phyloP scores from a whole-genome alignment of 2,113 vertebrate species.

The Alaudala cheleensis region DNA sequence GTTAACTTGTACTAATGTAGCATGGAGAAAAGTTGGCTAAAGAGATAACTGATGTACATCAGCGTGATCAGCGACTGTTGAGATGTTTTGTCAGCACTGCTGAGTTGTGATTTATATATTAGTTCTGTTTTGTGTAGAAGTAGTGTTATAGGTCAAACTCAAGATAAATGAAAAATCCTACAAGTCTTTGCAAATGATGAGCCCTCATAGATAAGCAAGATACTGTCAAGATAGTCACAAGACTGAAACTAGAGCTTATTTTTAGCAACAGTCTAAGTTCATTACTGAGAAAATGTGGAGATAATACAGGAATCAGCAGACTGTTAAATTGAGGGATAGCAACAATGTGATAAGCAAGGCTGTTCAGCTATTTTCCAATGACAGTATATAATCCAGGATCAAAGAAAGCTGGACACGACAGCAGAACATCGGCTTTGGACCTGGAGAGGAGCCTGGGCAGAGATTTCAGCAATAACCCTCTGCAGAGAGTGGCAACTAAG shows the following conservation, averaged over 20 bases:
- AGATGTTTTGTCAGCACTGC: not conserved
- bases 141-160: not conserved
- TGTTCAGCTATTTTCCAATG: not conserved
- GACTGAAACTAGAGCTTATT: not conserved
- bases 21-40: not conserved
- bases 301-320: not conserved
- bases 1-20: not conserved
- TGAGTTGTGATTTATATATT: not conserved
- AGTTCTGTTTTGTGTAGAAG: not conserved
- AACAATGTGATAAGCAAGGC: not conserved
- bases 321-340: not conserved
- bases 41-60: not conserved
- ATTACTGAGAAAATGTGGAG: not conserved
- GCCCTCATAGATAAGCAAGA: rapidly evolving
- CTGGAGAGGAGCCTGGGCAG: not conserved
- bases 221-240: not conserved
- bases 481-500: not conserved
- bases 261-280: not conserved
- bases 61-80: rapidly evolving
- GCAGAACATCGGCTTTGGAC: not conserved
- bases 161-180: not conserved
- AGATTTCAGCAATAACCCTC: not conserved
- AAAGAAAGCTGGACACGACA: not conserved
- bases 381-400: not conserved
- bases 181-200: not conserved